These are phyloP conservation scores for Colaptes auratus DNA, from an alignment of 2,113 vertebrate genomes.

Conservation along the genomic window DNA sequence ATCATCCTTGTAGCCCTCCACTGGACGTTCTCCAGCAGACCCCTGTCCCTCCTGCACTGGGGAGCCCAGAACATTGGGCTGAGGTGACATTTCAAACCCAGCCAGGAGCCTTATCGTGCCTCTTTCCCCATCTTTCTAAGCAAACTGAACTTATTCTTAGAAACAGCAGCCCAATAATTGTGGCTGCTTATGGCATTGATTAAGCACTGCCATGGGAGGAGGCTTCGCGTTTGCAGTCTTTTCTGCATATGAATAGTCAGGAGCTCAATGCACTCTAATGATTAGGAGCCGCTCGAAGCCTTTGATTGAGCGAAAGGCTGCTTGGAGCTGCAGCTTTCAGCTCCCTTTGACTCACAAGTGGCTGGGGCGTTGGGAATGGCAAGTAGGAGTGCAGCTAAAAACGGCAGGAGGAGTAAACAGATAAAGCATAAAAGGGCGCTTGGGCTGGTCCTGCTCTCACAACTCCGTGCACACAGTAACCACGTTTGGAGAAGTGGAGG, in stretches of 20 bases:
- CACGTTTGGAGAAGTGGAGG: background rate
- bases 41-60: too few species aligned
- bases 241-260: conserved; percentile 33
- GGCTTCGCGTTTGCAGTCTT: conserved; percentile 5
- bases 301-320: background rate
- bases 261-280: conserved; percentile 40
- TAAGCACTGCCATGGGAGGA: conserved; percentile 13
- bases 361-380: background rate
- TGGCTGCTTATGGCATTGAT: conserved; percentile 26
- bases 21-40: too few species aligned
- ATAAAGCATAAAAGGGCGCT: background rate
- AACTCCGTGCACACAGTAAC: background rate
- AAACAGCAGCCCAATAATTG: conserved; percentile 13
- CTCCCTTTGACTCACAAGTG: conserved; percentile 2
- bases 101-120: background rate
- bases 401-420: background rate
- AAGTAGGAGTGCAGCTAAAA: background rate
- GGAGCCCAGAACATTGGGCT: too few species aligned
- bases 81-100: background rate
- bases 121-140: background rate
- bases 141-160: background rate
- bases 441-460: background rate
- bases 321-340: background rate
- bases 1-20: too few species aligned
- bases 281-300: background rate